A percentile compares a stretch with the other conserved stretches of the same genome.
Evolutionary conservation across 2,113 vertebrate species (phyloP).

Genomic region (Austrofundulus limnaeus): DNA sequence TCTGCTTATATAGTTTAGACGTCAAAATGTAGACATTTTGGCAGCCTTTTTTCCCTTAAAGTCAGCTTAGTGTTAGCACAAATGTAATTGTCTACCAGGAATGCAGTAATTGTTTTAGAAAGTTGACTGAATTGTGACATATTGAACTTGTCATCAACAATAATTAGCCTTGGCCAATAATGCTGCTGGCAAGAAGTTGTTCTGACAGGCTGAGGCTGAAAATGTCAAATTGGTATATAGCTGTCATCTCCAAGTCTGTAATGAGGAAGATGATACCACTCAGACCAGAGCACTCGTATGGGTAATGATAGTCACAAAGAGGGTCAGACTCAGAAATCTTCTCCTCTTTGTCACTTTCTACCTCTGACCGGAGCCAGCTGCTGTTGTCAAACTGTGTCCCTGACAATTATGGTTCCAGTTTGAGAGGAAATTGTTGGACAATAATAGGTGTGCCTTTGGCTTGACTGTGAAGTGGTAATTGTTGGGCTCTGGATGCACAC

Average conservation of each 20-base stretch:
- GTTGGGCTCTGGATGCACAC: constrained; percentile 33
- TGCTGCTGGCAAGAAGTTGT: not conserved
- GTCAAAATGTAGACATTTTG: no score
- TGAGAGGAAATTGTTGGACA: constrained; percentile 44
- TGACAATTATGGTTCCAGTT: constrained; percentile 52
- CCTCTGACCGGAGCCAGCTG: constrained; percentile 31
- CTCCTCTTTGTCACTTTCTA: constrained; percentile 30
- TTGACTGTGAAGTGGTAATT: constrained; percentile 41
- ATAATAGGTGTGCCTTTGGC: constrained; percentile 29
- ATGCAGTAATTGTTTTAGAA: not conserved
- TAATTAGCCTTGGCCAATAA: constrained; percentile 7
- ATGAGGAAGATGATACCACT: constrained; percentile 51
- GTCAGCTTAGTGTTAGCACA: not conserved
- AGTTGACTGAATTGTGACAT: not conserved
- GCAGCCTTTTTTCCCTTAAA: not conserved
- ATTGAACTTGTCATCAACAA: constrained; percentile 2
- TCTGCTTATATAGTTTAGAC: no score
- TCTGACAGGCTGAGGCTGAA: constrained; percentile 37
- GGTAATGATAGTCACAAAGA: constrained; percentile 24
- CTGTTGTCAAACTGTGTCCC: constrained; percentile 34
- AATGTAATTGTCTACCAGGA: not conserved
- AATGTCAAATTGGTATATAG: constrained; percentile 51
- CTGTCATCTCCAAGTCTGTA: constrained; percentile 53
- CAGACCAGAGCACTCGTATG: constrained; percentile 22
- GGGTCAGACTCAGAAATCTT: constrained; percentile 41